A percentile compares a stretch with the other conserved stretches of the same genome.
These are phyloP conservation scores for Vesta saturnalis DNA, from an alignment of 2,888 invertebrate species.

Conservation along the genomic window DNA sequence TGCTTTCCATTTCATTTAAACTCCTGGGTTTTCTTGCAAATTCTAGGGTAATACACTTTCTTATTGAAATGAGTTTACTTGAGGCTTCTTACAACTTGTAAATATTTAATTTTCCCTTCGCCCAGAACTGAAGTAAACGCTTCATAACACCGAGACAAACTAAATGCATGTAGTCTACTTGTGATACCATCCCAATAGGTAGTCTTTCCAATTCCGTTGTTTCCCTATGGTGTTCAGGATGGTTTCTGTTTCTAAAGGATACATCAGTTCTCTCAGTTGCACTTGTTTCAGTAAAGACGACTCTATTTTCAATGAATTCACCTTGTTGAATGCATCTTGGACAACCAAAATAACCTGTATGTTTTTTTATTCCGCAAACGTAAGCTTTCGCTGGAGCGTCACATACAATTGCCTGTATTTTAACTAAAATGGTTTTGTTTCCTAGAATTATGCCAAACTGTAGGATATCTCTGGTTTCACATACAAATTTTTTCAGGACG, in stretches of 20 bases:
- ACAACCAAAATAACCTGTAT: slow-evolving; percentile 42
- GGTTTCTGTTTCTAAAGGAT: slow-evolving; percentile 26
- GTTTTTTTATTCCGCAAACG: slow-evolving; percentile 37
- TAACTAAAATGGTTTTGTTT: slow-evolving; percentile 26
- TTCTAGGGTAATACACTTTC: neutral
- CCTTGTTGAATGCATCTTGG: slow-evolving; percentile 41
- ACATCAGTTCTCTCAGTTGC: slow-evolving; percentile 21
- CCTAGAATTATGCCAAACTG: slow-evolving; percentile 32
- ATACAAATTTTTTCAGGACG: slow-evolving; percentile 30
- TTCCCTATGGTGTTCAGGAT: slow-evolving; percentile 41
- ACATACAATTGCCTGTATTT: slow-evolving; percentile 35
- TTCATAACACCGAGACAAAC: neutral
- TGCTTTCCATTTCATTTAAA: neutral
- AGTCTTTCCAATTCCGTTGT: slow-evolving; percentile 38
- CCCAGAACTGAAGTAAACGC: neutral
- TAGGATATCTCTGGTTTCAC: slow-evolving; percentile 26
- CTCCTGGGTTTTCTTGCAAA: neutral
- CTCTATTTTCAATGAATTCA: slow-evolving; percentile 6
- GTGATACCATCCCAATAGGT: slow-evolving; percentile 43
- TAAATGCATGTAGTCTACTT: slow-evolving; percentile 42
- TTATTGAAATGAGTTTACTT: neutral
- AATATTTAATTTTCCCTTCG: neutral
- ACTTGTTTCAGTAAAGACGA: neutral
- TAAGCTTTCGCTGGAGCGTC: slow-evolving; percentile 40
- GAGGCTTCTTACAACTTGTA: neutral